phyloP scores from a whole-genome alignment of 2,797 vertebrate genomes.

The Kryptolebias ocellatus region DNA sequence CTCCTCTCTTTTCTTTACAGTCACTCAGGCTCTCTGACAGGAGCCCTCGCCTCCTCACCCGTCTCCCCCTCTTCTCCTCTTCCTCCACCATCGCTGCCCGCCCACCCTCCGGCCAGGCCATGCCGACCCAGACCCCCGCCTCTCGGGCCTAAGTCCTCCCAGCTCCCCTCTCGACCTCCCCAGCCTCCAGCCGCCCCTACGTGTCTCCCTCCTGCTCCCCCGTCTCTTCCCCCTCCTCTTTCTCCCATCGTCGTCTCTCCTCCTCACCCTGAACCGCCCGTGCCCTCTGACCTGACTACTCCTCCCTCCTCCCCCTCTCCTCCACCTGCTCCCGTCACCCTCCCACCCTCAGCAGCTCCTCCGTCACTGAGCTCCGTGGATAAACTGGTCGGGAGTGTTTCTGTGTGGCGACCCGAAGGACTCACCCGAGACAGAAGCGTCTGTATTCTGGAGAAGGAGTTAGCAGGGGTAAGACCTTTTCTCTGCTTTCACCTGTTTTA shows the following conservation, averaged over 20 bases:
- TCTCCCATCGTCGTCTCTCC: slow-evolving; percentile 25
- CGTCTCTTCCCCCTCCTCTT: slow-evolving; percentile 49
- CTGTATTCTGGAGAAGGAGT: slow-evolving; percentile 81
- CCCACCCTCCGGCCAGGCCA: slow-evolving; percentile 46
- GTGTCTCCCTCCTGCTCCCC: slow-evolving; percentile 30
- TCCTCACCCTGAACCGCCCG: slow-evolving; percentile 19
- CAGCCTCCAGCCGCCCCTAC: slow-evolving; percentile 39
- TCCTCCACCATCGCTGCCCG: slow-evolving; percentile 23
- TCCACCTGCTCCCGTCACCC: slow-evolving; percentile 45
- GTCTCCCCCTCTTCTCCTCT: slow-evolving; percentile 17
- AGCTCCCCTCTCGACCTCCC: slow-evolving; percentile 50
- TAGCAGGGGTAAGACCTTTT: slow-evolving; percentile 85
- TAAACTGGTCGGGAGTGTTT: slow-evolving; percentile 86
- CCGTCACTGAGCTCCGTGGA: slow-evolving; percentile 81
- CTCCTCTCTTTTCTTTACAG: slow-evolving; percentile 38
- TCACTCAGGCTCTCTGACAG: slow-evolving; percentile 42
- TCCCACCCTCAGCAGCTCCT: slow-evolving; percentile 47
- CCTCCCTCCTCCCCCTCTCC: neutral
- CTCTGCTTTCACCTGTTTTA: neutral
- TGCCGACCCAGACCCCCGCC: slow-evolving; percentile 58
- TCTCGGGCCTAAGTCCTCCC: slow-evolving; percentile 41
- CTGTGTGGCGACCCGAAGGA: slow-evolving; percentile 89
- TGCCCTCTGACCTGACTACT: slow-evolving; percentile 34
- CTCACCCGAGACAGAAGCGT: slow-evolving; percentile 66
- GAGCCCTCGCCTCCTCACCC: slow-evolving; percentile 24